Conservation (phyloP, 2,113 vertebrate species). For the Asarcornis scutulata region DNA sequence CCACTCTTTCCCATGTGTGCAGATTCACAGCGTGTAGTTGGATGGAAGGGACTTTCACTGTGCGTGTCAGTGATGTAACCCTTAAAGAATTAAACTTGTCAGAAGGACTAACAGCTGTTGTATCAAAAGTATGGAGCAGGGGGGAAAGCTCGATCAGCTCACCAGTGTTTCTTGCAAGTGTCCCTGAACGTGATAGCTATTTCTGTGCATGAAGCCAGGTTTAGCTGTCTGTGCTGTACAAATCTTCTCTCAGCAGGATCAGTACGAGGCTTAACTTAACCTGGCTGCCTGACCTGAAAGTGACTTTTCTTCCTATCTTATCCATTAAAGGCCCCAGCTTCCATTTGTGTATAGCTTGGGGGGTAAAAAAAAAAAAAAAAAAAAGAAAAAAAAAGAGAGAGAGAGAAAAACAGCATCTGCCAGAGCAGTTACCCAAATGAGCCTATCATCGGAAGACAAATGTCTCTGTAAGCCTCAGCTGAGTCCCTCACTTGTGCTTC, state of each 20-base stretch:
- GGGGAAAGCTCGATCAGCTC: background rate
- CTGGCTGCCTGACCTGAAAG: background rate
- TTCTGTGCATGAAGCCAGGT: background rate
- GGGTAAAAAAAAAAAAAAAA: too few species aligned
- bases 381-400: too few species aligned
- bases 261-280: background rate
- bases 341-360: background rate
- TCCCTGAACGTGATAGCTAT: background rate
- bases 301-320: background rate
- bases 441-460: background rate
- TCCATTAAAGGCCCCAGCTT: background rate
- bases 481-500: background rate
- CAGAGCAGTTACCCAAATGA: background rate
- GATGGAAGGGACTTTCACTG: constrained; percentile 24
- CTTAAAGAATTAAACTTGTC: constrained; percentile 12
- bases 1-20: background rate
- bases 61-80: constrained; percentile 20
- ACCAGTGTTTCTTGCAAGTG: background rate
- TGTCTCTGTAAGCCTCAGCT: background rate
- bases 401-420: background rate
- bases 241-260: background rate
- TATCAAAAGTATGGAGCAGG: background rate
- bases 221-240: background rate
- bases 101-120: background rate
- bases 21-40: background rate